Evolutionary conservation across 2,113 vertebrate species (phyloP).

Genomic region (Nothocercus julius): DNA sequence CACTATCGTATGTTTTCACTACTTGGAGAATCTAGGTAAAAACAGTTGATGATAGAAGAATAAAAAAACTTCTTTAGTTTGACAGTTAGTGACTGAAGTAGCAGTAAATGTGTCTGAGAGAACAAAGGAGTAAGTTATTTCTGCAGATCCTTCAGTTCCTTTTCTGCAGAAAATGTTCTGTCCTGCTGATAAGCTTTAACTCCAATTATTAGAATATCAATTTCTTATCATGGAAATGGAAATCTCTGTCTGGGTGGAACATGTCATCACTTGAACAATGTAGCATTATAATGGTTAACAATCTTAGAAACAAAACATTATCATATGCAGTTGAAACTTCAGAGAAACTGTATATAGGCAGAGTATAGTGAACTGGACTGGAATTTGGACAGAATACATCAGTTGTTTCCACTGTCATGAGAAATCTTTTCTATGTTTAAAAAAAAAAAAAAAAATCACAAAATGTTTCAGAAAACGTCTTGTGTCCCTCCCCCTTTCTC

Average conservation of each 20-base stretch:
- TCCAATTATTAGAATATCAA: not conserved
- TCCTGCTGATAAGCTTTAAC: not conserved
- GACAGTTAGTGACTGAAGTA: not conserved
- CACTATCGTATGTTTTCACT: conserved; percentile 87
- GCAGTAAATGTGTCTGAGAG: not conserved
- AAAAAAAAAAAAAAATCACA: not conserved
- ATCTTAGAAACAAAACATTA: not conserved
- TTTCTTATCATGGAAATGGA: not conserved
- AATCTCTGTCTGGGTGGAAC: not conserved
- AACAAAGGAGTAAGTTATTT: not conserved
- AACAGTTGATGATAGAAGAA: not conserved
- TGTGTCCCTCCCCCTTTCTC: no score
- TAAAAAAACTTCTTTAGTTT: not conserved
- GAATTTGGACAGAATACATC: accelerated
- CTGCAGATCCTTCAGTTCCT: not conserved
- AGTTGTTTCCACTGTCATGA: not conserved
- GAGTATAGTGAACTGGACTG: not conserved
- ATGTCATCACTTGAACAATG: not conserved
- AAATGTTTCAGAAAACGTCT: not conserved
- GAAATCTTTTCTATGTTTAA: not conserved
- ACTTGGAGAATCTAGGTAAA: conserved; percentile 92
- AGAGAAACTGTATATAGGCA: not conserved
- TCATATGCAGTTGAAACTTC: not conserved
- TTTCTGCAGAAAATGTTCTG: not conserved
- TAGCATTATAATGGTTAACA: no score